Percentiles rank a stretch among this genome's conserved stretches.
Conservation (phyloP, 2,797 vertebrate species). For the Amblyraja radiata region DNA sequence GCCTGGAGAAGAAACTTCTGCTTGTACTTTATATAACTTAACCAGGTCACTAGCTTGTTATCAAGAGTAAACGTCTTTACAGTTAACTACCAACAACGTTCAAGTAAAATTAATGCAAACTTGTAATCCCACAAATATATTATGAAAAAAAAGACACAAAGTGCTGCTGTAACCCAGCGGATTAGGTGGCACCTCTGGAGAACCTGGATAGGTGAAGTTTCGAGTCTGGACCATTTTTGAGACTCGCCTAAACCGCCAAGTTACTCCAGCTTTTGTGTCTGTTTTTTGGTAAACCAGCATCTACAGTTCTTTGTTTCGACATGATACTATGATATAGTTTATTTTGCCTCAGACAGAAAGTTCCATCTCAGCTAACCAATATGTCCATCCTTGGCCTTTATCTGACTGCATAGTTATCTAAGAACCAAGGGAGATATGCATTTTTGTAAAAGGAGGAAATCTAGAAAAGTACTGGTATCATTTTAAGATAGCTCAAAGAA, state of each 20-base stretch:
- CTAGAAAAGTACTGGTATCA: neutral
- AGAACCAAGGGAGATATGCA: neutral
- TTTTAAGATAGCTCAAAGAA: neutral
- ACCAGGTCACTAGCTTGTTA: neutral
- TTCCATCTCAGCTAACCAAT: neutral
- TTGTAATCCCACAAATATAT: neutral
- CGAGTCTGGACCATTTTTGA: too few relatives aligned
- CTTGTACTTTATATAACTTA: neutral
- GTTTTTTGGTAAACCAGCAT: too few relatives aligned
- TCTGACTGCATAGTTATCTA: neutral
- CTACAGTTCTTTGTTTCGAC: too few relatives aligned
- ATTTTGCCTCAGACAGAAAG: neutral
- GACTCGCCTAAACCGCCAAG: too few relatives aligned
- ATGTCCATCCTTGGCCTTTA: neutral
- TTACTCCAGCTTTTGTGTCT: too few relatives aligned
- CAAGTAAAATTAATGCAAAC: neutral
- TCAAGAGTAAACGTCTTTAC: neutral
- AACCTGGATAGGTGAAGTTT: too few relatives aligned
- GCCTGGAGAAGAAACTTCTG: slow-evolving; percentile 53
- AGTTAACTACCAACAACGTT: neutral
- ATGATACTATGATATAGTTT: too few relatives aligned
- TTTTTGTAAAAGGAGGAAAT: neutral
- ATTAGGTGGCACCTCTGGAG: too few relatives aligned
- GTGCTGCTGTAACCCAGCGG: too few relatives aligned
- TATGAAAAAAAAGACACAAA: too few relatives aligned